Percentiles rank a stretch among this genome's conserved stretches.
Conservation (phyloP, 2,797 vertebrate species). For the Columba guinea region DNA sequence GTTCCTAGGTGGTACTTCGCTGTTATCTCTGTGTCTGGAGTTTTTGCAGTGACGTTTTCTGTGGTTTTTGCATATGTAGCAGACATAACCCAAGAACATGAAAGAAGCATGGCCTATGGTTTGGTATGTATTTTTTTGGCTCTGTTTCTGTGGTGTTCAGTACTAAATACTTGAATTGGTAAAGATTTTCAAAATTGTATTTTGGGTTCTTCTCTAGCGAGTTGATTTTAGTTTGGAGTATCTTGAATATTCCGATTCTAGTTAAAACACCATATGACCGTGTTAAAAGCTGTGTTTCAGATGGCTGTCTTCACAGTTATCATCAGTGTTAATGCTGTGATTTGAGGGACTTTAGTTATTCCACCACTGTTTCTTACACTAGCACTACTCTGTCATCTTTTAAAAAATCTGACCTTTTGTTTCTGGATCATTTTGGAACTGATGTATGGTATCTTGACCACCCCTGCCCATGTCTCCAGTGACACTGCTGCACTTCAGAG, state of each 20-base stretch:
- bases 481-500: not conserved
- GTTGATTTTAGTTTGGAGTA: not conserved
- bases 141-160: not conserved
- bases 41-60: conserved; percentile 89
- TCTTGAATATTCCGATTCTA: not conserved
- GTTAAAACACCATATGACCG: not conserved
- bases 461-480: not conserved
- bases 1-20: conserved; percentile 88
- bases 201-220: not conserved
- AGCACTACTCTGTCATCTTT: not conserved
- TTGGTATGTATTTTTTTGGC: conserved; percentile 77
- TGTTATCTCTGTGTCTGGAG: conserved; percentile 88
- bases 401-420: not conserved
- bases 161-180: not conserved
- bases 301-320: not conserved
- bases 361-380: not conserved
- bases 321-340: not conserved
- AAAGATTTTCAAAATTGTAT: not conserved
- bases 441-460: accelerated
- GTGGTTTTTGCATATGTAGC: conserved; percentile 91
- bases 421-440: not conserved
- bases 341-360: not conserved
- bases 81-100: conserved; percentile 89
- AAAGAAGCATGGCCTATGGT: conserved; percentile 90
- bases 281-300: not conserved